Conservation (phyloP, 2,113 vertebrate genomes). For the Oreochromis tanganicae region DNA sequence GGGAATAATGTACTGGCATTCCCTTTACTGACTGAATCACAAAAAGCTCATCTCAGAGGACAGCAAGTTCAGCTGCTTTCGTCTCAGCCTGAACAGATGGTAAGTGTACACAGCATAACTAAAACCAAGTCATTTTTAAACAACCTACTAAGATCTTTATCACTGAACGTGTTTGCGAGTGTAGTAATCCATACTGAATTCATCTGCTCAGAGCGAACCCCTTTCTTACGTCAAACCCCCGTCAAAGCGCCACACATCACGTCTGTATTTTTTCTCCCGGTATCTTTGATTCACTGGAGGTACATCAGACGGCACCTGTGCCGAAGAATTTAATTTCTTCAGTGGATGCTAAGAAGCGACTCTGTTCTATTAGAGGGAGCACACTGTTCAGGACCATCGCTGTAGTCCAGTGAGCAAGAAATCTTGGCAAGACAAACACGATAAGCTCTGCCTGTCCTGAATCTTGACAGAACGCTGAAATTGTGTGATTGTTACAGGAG, state of each 20-base stretch:
- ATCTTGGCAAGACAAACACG: slow-evolving; percentile 49
- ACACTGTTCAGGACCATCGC: slow-evolving; percentile 26
- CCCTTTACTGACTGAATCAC: neutral
- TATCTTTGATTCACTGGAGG: slow-evolving; percentile 6
- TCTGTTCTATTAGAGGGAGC: slow-evolving; percentile 31
- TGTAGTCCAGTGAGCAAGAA: slow-evolving; percentile 44
- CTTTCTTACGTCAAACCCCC: neutral
- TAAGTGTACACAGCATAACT: neutral
- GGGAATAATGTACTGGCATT: neutral
- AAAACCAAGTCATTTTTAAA: slow-evolving; percentile 12
- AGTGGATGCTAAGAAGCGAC: slow-evolving; percentile 4
- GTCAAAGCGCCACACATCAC: neutral
- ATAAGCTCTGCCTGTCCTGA: slow-evolving; percentile 51
- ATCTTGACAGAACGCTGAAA: slow-evolving; percentile 54
- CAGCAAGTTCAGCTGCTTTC: neutral
- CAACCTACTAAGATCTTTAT: slow-evolving; percentile 5
- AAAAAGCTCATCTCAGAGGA: neutral
- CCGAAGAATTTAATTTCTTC: slow-evolving; percentile 28
- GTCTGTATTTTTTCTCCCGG: neutral
- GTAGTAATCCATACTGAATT: neutral
- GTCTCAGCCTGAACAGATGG: slow-evolving; percentile 14
- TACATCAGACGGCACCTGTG: neutral
- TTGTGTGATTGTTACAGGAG: slow-evolving; percentile 45
- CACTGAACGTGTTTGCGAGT: neutral
- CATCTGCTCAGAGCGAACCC: neutral